Evolutionary conservation across 2,113 vertebrate species (phyloP).

Genomic region (Ciconia maguari): DNA sequence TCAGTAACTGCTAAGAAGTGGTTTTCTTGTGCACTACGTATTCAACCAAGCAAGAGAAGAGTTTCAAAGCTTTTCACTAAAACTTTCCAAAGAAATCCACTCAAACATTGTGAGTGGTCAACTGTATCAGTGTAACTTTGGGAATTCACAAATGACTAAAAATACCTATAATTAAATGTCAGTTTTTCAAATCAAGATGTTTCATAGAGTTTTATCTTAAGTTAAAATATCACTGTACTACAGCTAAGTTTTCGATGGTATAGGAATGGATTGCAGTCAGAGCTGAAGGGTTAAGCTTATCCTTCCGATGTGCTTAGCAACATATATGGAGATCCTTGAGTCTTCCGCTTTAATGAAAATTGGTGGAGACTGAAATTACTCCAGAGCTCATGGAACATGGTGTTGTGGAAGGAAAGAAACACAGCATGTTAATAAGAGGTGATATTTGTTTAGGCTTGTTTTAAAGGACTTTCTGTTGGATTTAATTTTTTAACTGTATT

Average conservation of each 20-base stretch:
- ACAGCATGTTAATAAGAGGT: background rate
- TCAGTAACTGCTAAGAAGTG: background rate
- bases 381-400: background rate
- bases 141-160: background rate
- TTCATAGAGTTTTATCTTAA: background rate
- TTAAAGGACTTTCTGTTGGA: background rate
- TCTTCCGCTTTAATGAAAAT: background rate
- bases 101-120: background rate
- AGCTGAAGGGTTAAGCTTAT: background rate
- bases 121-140: background rate
- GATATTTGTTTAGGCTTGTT: background rate
- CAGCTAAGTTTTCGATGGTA: background rate
- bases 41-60: background rate
- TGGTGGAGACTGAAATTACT: background rate
- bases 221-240: background rate
- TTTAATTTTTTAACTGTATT: background rate
- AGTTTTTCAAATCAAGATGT: background rate
- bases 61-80: background rate
- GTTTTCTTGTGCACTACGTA: background rate
- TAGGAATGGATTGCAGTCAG: background rate
- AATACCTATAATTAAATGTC: background rate
- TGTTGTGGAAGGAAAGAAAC: background rate
- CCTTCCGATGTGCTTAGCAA: background rate
- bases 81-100: background rate
- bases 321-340: background rate